Percentiles rank a stretch among this genome's conserved stretches.
phyloP scores from a whole-genome alignment of 2,888 invertebrate species.

The Drosophila cognata region DNA sequence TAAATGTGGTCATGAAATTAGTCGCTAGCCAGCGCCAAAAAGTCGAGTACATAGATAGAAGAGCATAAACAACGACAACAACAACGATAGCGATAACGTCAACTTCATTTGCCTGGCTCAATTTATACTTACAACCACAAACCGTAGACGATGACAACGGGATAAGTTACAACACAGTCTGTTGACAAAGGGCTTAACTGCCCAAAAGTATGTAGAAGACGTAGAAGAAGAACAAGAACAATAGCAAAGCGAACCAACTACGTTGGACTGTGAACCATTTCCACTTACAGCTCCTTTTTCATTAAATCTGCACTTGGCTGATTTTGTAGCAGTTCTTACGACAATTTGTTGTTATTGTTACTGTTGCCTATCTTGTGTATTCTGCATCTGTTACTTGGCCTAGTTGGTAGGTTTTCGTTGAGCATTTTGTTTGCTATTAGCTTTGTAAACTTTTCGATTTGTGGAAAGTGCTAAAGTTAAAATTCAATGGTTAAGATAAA shows the following conservation, averaged over 20 bases:
- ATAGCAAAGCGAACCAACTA: slow-evolving; percentile 25
- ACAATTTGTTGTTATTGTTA: slow-evolving; percentile 23
- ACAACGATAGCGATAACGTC: slow-evolving; percentile 34
- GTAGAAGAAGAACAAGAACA: not conserved
- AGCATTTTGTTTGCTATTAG: slow-evolving; percentile 70
- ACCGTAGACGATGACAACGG: slow-evolving; percentile 39
- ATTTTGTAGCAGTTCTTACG: slow-evolving; percentile 36
- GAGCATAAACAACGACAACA: slow-evolving; percentile 37
- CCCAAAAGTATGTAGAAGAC: slow-evolving; percentile 49
- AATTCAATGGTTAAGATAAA: slow-evolving; percentile 23
- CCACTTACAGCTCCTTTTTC: slow-evolving; percentile 54
- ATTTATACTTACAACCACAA: slow-evolving; percentile 37
- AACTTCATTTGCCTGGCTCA: slow-evolving; percentile 35
- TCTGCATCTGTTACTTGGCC: slow-evolving; percentile 27
- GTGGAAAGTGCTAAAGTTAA: slow-evolving; percentile 63
- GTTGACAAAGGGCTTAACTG: slow-evolving; percentile 71
- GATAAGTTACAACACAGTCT: slow-evolving; percentile 45
- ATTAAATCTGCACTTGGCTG: slow-evolving; percentile 66
- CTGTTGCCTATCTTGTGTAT: slow-evolving; percentile 20
- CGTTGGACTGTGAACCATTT: slow-evolving; percentile 34
- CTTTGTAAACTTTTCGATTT: slow-evolving; percentile 65
- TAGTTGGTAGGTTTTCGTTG: slow-evolving; percentile 29
- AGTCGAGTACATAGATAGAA: slow-evolving; percentile 59
- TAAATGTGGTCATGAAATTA: slow-evolving; percentile 79
- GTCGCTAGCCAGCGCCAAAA: slow-evolving; percentile 70